Base-by-base conservation (phyloP, 2,888 invertebrate species). In the Stomorhina lunata region DNA sequence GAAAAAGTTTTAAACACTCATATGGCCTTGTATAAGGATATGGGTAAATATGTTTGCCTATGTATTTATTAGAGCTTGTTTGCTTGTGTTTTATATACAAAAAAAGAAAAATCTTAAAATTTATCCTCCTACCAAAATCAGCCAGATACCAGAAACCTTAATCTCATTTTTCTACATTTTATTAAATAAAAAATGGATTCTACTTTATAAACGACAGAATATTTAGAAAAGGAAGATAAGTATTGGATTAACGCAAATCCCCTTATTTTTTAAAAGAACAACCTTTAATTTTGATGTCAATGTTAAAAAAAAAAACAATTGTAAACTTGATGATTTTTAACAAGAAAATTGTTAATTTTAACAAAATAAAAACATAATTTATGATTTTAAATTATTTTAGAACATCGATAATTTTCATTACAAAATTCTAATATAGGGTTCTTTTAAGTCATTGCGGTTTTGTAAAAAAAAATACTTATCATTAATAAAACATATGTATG, bases 111-210 rank as follows among this genome's bases (percentile, higher is more conserved):
- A 37, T 37, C 15, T 34, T 17, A n/a, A n/a, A n/a, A n/a, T 59
- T 59, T 59, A 34, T 59, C 22, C 34, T 37, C 43, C 43, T 43
- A 27, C 43, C 27, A 63, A 43, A 10, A 63, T 10, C n/a, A n/a
- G 43, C 43, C 61, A 61, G 40, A 40, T 43, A 43, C 57, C 34
- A 20, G 10, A 29, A 40, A 43, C 61, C 61, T 43, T 25, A 63
- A 63, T 63, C 43, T 63, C 15, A 40, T 63, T 63, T 63, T 27
- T 17, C 5, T 15, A 15, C 10, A 27, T 27, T 43, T 59, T 9
- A 15, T 29, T 40, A 37, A 37, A 34, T 59, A 59, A 22, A 22
- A 59, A 37, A 22, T 0, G n/a, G 12, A 1, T 37, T 37, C n/a
- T 37, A 2, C 12, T 25, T n/a, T 12, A 25, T 50, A 50, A 50